Evolutionary conservation across 1,140 invertebrate species (phyloP), one percentile per base, ranked within the genome.

Genomic region (Micrasema minimum): DNA sequence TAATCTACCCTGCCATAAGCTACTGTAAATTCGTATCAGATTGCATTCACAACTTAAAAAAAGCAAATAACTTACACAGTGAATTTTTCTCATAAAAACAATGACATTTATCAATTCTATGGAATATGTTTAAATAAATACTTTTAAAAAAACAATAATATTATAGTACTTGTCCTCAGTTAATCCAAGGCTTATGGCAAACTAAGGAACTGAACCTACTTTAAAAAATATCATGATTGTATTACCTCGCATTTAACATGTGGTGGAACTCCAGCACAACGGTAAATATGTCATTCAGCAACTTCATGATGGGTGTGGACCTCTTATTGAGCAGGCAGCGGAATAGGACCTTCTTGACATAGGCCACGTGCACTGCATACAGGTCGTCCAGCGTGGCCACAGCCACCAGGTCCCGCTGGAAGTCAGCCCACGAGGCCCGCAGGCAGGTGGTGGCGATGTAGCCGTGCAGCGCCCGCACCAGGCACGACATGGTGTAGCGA

Each of bases 401-500:
- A 43, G 84, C 83, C 71, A 86, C 81, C 7, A 93, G 77, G 76
- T 89, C 88, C 53, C 87, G 87, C 76, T 91, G 88, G 61, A 93
- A 91, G 46, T 88, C 84, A 2, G 85, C 84, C 91, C 91, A 93
- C 16, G 90, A 90, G 0, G 85, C 84, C 43, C 90, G 86, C 3
- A 93, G 81, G 5, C 91, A 91, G 53, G 88, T 90, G 3, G 89
- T 89, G 0, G 88, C 89, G 43, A 92, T 82, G 77, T 93, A 91
- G 78, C 88, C 91, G 74, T 92, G 89, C 9, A 93, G 77, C 0
- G 90, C 88, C 61, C 89, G 86, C 65, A 92, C 86, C 75, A 92
- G 88, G 53, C 92, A 90, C 45, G 88, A 88, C 88, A 93, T 90
- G 18, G 90, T 86, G 76, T 92, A 89, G 2, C 91, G 83, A 69